A percentile compares a stretch with the other conserved stretches of the same genome.
phyloP scores from a whole-genome alignment of 2,797 vertebrate genomes.

The Odontamblyopus lacepedii region DNA sequence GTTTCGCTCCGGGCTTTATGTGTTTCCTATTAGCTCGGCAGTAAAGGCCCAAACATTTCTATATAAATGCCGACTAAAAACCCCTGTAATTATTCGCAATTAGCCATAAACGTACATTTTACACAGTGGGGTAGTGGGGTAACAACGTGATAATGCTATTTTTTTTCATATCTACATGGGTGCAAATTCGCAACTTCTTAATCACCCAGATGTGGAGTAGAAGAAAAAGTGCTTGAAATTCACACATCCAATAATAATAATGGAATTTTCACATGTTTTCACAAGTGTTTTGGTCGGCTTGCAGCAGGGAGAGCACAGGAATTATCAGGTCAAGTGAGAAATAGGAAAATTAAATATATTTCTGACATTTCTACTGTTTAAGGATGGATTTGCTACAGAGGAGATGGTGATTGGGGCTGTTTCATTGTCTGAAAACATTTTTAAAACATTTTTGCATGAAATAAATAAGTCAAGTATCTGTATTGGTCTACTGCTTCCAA shows the following conservation, averaged over 20 bases:
- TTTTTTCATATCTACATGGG: slow-evolving; percentile 56
- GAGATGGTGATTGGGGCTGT: too few species aligned
- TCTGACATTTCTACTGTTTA: too few species aligned
- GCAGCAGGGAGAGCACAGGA: too few species aligned
- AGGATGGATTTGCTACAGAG: too few species aligned
- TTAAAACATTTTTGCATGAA: too few species aligned
- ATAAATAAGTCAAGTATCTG: too few species aligned
- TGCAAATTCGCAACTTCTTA: slow-evolving; percentile 52
- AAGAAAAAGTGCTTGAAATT: slow-evolving; percentile 30
- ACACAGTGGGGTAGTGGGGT: slow-evolving; percentile 48
- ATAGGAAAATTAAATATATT: too few species aligned
- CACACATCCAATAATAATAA: slow-evolving; percentile 9
- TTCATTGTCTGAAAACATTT: too few species aligned
- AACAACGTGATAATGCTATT: slow-evolving; percentile 32
- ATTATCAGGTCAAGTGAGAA: too few species aligned
- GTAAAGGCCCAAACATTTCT: slow-evolving; percentile 32
- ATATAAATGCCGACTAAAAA: slow-evolving; percentile 45
- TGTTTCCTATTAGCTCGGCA: slow-evolving; percentile 47
- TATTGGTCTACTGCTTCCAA: neutral
- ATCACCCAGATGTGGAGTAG: slow-evolving; percentile 33
- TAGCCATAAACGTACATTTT: slow-evolving; percentile 59
- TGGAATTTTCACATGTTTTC: slow-evolving; percentile 44
- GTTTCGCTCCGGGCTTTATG: slow-evolving; percentile 46
- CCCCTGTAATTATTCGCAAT: slow-evolving; percentile 60
- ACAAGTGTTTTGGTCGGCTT: neutral